These are phyloP conservation scores for Dicaeum eximium DNA, from an alignment of 2,113 vertebrate genomes.

Conservation along the genomic window DNA sequence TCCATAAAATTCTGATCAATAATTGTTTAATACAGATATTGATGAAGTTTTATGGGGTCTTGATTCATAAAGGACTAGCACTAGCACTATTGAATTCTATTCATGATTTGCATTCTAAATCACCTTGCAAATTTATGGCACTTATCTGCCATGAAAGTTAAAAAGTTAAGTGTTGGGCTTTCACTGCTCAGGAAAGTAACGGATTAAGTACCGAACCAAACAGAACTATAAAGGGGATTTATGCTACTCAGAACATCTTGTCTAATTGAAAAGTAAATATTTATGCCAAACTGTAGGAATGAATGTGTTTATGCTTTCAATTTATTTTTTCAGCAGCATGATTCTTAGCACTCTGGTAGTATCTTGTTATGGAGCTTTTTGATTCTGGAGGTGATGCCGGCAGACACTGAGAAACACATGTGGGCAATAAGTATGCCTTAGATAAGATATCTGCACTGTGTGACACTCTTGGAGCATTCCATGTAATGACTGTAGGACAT, in stretches of 20 bases:
- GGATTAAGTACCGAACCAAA: conserved; percentile 54
- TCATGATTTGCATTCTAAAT: conserved; percentile 61
- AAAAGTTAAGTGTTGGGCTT: conserved; percentile 57
- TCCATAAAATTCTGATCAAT: conserved; percentile 45
- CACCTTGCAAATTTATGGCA: conserved; percentile 58
- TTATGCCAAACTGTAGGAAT: background rate
- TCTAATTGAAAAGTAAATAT: conserved; percentile 36
- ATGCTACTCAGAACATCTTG: conserved; percentile 20
- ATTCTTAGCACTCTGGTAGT: background rate
- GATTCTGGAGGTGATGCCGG: background rate
- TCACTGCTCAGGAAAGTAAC: background rate
- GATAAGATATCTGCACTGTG: background rate
- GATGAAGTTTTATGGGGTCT: conserved; percentile 50
- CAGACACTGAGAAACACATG: background rate
- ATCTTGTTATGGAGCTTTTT: background rate
- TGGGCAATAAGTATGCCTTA: background rate
- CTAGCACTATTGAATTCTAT: conserved; percentile 14
- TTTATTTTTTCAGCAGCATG: background rate
- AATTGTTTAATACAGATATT: conserved; percentile 61
- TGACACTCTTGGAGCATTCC: background rate
- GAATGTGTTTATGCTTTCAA: conserved; percentile 2
- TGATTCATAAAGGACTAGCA: conserved; percentile 47
- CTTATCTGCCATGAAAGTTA: conserved; percentile 48
- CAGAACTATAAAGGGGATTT: conserved; percentile 53
- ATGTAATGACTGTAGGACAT: background rate